Evolutionary conservation across 2,888 invertebrate species (phyloP).

Genomic region (Eretmocerus hayati): DNA sequence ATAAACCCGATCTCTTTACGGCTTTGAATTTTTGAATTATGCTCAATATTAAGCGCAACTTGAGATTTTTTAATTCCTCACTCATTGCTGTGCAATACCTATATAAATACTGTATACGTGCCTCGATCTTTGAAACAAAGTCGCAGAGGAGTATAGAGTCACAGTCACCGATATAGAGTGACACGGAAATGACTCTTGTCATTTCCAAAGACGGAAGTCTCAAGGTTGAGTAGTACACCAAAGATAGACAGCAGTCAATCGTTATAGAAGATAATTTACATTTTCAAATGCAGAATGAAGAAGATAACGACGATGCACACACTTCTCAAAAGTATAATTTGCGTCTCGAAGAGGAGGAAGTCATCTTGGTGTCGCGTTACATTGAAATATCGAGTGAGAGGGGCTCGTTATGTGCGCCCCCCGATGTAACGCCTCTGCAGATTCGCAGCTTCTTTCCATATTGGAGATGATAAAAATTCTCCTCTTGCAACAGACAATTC

Average conservation of each 20-base stretch:
- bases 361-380: constrained; percentile 11
- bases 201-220: too few species aligned
- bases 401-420: background rate
- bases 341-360: constrained; percentile 2
- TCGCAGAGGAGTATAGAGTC: too few species aligned
- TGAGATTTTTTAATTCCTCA: constrained; percentile 6
- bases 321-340: constrained; percentile 5
- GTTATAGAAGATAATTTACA: too few species aligned
- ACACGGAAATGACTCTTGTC: too few species aligned
- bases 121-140: too few species aligned
- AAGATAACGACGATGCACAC: too few species aligned
- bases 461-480: constrained; percentile 2
- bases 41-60: constrained; percentile 15
- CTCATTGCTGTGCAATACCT: too few species aligned
- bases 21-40: constrained; percentile 15
- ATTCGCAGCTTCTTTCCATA: background rate
- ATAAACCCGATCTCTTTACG: constrained; percentile 15
- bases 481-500: background rate
- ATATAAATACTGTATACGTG: too few species aligned
- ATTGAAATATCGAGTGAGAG: constrained; percentile 1
- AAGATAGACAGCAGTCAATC: too few species aligned
- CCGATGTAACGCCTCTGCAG: background rate
- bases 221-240: too few species aligned
- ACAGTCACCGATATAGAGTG: too few species aligned
- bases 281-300: constrained; percentile 6